Evolutionary conservation across 2,888 invertebrate genomes (phyloP).

Genomic region (Zaprionus lineosus): DNA sequence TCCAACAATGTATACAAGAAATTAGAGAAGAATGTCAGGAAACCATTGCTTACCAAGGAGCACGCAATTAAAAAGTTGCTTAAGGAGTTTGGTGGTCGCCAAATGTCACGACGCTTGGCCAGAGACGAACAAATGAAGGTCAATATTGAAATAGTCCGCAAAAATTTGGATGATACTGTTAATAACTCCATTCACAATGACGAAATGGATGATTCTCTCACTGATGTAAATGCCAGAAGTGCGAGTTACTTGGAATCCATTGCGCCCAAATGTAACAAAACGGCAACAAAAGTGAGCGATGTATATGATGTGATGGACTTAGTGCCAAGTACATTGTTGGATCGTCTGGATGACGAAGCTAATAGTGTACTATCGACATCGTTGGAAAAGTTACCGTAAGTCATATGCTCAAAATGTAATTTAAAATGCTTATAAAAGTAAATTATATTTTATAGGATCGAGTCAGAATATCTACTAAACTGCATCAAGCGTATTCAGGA

Average conservation of each 20-base stretch:
- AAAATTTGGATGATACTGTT: constrained; percentile 76
- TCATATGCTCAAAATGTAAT: background rate
- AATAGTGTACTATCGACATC: constrained; percentile 64
- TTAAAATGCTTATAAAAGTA: background rate
- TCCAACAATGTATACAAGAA: constrained; percentile 74
- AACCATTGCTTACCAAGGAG: constrained; percentile 53
- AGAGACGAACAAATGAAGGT: constrained; percentile 77
- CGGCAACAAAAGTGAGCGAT: constrained; percentile 68
- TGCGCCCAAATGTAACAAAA: constrained; percentile 74
- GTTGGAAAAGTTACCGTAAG: constrained; percentile 78
- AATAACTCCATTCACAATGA: constrained; percentile 40
- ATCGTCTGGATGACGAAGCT: constrained; percentile 80
- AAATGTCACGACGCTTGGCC: constrained; percentile 63
- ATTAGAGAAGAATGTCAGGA: constrained; percentile 42
- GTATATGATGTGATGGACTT: constrained; percentile 76
- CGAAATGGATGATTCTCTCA: constrained; percentile 32
- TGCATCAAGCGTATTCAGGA: constrained; percentile 61
- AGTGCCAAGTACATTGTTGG: constrained; percentile 70
- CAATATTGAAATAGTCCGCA: constrained; percentile 75
- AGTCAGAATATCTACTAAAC: constrained; percentile 71
- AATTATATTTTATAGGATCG: constrained; percentile 59
- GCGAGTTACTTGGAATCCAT: constrained; percentile 60
- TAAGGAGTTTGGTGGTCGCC: constrained; percentile 80
- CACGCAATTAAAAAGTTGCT: constrained; percentile 58
- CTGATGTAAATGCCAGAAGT: constrained; percentile 42